Base-by-base conservation (phyloP, 1,140 invertebrate genomes). In the Papilio xuthus region DNA sequence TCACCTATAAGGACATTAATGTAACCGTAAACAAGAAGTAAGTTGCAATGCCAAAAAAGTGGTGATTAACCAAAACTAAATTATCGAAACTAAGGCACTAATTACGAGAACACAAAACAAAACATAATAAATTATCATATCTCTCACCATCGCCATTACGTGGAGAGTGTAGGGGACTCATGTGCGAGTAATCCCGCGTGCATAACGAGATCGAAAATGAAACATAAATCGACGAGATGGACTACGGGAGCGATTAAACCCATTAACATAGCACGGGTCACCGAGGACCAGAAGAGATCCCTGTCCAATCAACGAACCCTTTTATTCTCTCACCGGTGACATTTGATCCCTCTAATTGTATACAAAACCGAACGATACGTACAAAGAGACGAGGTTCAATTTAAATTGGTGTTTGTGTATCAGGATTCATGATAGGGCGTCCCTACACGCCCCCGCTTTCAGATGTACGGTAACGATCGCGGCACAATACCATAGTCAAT, bases 131-230 rank as follows among this genome's bases (percentile, higher is more conserved):
- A 88, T 90, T 90, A 87, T 85, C 85, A 88, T 90, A 89, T 90
- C 88, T 92, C 85, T 86, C 77, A 56, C 80, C 83, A 89, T 87
- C 84, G 85, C 81, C 86, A 89, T 92, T 87, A 88, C 81, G 83
- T 88, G 80, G 81, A 81, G 78, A 83, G 85, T 82, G 83, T 79
- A 81, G 86, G 85, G 86, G 84, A 81, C 85, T 82, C 82, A 82
- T 76, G 83, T 80, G 83, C 81, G 82, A 77, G 88, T 92, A 91
- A 93, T 91, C 92, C 91, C 63, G 78, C 84, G 78, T 84, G 88
- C 86, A 86, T 93, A 92, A 92, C 88, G 88, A 91, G 91, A 93
- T 93, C 91, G 90, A 92, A 92, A 93, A 93, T 93, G 91, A 93
- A 92, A 93, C 92, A 93, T 93, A 93, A 93, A 93, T 93, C 87